A percentile compares a stretch with the other conserved stretches of the same genome.
Conservation (phyloP, 23 tunicate genomes). For the Halocynthia aurantium region DNA sequence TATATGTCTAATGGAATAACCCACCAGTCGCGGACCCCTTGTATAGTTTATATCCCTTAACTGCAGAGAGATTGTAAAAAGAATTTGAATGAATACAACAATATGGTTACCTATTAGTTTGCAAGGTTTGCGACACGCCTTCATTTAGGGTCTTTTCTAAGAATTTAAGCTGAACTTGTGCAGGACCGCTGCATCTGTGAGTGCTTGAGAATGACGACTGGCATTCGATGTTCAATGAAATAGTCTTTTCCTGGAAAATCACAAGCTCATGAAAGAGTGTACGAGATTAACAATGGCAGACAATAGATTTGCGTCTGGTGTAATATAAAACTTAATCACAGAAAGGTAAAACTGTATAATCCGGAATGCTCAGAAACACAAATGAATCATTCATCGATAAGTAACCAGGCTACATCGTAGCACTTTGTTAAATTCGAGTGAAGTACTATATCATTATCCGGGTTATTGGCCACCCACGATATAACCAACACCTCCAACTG, state of each 20-base stretch:
- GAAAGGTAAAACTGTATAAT: too few relatives aligned
- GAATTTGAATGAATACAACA: background rate
- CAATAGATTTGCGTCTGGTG: too few relatives aligned
- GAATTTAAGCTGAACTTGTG: constrained; percentile 43
- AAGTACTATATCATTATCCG: too few relatives aligned
- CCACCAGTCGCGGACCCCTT: background rate
- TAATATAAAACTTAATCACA: too few relatives aligned
- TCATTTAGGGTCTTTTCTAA: constrained; percentile 48
- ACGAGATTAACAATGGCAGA: background rate
- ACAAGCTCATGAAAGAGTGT: background rate
- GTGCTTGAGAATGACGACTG: constrained; percentile 66
- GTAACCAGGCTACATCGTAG: too few relatives aligned
- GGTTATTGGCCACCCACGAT: too few relatives aligned
- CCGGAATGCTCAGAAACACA: too few relatives aligned
- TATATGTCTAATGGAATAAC: too few relatives aligned
- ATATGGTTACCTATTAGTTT: constrained; percentile 57
- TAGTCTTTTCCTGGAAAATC: constrained; percentile 31
- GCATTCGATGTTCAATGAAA: constrained; percentile 49
- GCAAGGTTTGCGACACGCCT: constrained; percentile 28
- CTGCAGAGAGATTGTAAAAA: background rate
- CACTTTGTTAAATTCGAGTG: too few relatives aligned
- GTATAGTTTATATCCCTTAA: background rate
- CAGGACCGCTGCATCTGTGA: constrained; percentile 85
- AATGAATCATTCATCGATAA: too few relatives aligned
- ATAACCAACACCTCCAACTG: too few relatives aligned